Percentiles rank a stretch among this genome's conserved stretches.
Conservation (phyloP, 2,797 vertebrate species). For the Botia kubotai region DNA sequence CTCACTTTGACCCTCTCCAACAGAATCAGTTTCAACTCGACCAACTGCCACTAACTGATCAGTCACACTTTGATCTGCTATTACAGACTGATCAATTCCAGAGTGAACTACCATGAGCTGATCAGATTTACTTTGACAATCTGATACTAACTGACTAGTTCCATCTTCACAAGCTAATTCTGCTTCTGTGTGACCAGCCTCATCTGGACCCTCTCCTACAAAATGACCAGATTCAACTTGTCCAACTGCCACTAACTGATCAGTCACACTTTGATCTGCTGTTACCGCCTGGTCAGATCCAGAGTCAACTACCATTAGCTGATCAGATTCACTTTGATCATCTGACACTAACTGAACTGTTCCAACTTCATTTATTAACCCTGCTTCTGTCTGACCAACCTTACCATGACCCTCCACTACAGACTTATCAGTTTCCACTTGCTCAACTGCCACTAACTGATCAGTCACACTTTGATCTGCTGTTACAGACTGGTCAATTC, state of each 20-base stretch:
- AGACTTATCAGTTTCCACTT: background rate
- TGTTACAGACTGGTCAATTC: background rate
- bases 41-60: background rate
- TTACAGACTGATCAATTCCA: background rate
- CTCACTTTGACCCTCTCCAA: conserved; percentile 14
- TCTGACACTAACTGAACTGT: background rate
- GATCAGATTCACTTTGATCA: background rate
- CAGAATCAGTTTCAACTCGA: conserved; percentile 7
- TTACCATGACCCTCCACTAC: background rate
- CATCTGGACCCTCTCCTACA: background rate
- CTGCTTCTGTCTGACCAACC: background rate
- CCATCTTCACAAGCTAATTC: background rate
- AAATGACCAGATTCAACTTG: background rate
- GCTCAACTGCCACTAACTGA: background rate
- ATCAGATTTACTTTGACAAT: background rate
- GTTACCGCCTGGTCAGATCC: background rate
- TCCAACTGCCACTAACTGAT: background rate
- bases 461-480: background rate
- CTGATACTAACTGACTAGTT: background rate
- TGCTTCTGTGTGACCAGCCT: background rate
- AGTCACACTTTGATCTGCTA: background rate
- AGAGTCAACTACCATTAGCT: background rate
- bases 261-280: background rate
- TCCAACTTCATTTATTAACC: background rate
- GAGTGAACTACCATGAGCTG: background rate